phyloP scores from a whole-genome alignment of 1,140 invertebrate genomes.

The Thereuonema tuberculata region DNA sequence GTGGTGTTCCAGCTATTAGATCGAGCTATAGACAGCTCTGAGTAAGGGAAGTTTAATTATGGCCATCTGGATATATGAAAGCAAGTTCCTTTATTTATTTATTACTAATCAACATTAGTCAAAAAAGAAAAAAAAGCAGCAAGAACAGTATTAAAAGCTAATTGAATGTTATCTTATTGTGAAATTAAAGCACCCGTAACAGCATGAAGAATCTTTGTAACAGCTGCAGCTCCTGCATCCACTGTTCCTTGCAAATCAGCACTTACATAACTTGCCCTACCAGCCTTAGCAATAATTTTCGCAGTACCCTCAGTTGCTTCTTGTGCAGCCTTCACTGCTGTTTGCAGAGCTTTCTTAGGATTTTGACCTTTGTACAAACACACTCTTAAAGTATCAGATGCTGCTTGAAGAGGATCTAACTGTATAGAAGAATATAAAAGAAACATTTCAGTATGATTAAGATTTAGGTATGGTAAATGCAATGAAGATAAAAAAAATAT shows the following conservation, averaged over 20 bases:
- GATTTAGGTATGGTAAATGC: not conserved
- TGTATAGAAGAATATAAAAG: not conserved
- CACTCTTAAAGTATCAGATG: not conserved
- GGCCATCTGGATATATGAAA: no score
- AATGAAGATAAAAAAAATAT: not conserved
- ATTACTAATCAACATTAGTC: no score
- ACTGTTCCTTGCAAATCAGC: conserved; percentile 23
- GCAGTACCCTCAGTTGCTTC: conserved; percentile 25
- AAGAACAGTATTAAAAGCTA: no score
- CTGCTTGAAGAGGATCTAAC: not conserved
- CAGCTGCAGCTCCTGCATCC: conserved; percentile 35
- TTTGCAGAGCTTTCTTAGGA: not conserved
- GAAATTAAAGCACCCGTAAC: conserved; percentile 21
- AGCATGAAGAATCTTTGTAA: conserved; percentile 31
- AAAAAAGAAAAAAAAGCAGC: no score
- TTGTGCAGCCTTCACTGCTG: conserved; percentile 6
- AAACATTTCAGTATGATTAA: not conserved
- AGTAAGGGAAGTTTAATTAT: no score
- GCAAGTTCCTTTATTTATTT: no score
- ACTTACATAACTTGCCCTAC: conserved; percentile 35
- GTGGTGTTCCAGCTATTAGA: no score
- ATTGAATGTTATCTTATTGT: no score
- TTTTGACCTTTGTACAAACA: not conserved
- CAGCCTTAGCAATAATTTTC: conserved; percentile 31
- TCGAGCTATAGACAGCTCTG: no score